These are phyloP conservation scores for Myxocyprinus asiaticus DNA, from an alignment of 2,113 vertebrate genomes.

Conservation along the genomic window DNA sequence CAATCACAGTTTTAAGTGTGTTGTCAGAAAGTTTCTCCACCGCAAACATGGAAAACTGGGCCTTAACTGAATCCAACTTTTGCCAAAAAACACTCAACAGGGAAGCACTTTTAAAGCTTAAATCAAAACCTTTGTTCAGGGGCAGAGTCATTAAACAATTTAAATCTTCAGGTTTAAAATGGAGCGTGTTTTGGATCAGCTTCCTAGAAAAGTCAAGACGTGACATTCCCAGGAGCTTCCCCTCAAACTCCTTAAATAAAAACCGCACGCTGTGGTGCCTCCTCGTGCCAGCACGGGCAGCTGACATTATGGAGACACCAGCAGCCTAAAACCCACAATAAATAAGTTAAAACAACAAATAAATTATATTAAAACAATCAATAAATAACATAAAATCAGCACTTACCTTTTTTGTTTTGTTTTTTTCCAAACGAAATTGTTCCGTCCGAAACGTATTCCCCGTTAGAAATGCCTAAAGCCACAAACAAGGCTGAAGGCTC, in stretches of 20 bases:
- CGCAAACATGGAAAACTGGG: conserved; percentile 11
- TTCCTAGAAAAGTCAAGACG: conserved; percentile 17
- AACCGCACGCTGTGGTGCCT: neutral
- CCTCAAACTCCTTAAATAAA: neutral
- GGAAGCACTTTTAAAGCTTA: neutral
- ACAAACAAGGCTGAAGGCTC: too few species aligned
- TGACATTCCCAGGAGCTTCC: conserved; percentile 3
- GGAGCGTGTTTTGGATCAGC: neutral
- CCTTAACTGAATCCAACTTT: neutral
- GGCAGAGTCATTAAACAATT: neutral
- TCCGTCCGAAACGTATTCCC: too few species aligned
- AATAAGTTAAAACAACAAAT: too few species aligned
- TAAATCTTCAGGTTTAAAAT: neutral
- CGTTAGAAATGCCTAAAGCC: too few species aligned
- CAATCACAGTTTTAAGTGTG: neutral
- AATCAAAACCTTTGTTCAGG: conserved; percentile 14
- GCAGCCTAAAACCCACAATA: too few species aligned
- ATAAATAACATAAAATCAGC: too few species aligned
- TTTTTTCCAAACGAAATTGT: too few species aligned
- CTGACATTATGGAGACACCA: too few species aligned
- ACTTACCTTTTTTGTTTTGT: too few species aligned
- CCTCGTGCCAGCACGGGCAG: too few species aligned
- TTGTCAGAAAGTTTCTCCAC: conserved; percentile 1
- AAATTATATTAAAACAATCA: too few species aligned
- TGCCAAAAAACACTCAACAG: neutral